Base-by-base conservation (phyloP, 2,113 vertebrate species). In the Machaerirhynchus nigripectus region DNA sequence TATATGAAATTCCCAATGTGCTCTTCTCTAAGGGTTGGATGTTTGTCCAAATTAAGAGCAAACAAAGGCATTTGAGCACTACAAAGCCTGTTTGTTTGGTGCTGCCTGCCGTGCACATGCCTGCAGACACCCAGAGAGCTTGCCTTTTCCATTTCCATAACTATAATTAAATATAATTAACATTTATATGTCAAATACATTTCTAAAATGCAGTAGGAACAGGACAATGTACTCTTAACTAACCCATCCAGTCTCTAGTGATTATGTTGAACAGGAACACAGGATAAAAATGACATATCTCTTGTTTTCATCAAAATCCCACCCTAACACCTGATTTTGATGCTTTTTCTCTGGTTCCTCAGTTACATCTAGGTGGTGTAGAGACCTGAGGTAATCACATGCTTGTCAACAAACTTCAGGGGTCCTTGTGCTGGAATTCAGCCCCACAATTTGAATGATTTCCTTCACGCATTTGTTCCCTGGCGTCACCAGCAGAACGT, bases 41-140 rank as follows among this genome's bases (percentile, higher is more conserved):
- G 83, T 90, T 90, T 87, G 80, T 65, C 88, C 90, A 96, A 96
- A 93, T 89, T 61, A 94, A 93, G 85, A 81, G 88, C 88, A 90
- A 93, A 93, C 73, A 94, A 93, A 94, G 60, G 83, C 71, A 30
- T 60, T 23, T 67, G 89, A 82, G 71, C 92, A 57, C 77, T 73
- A 52, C 60, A 89, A 87, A 87, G 65, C 23, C 61, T 87, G 21
- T 88, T 93, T 94, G 87, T 82, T 87, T 76, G 56, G 76, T 42
- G 71, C 85, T 79, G 94, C 93, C 79, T 90, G 85, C 70, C 2
- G 0, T 71, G 77, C 79, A 77, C 84, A 71, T 60, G 87, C 56
- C 70, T 44, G 73, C 91, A 93, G 84, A 87, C 94, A 89, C 52
- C 76, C 91, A 28, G 65, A 78, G 52, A 75, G 56, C 76, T 37